phyloP scores from a whole-genome alignment of 2,797 vertebrate genomes.

The Sarcoramphus papa region DNA sequence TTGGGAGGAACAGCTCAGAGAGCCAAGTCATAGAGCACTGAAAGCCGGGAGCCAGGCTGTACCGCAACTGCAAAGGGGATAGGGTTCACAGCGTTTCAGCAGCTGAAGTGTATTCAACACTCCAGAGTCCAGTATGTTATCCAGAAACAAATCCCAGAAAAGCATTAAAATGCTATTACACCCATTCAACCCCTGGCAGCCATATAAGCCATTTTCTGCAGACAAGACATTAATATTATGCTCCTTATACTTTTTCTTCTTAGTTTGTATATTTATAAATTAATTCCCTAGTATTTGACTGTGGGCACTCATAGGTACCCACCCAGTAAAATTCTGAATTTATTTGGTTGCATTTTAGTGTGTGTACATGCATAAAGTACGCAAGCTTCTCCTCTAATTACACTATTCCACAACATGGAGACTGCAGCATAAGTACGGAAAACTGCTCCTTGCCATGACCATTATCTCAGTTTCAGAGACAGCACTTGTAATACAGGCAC shows the following conservation, averaged over 20 bases:
- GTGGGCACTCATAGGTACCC: neutral
- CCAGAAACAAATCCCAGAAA: neutral
- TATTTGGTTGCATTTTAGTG: neutral
- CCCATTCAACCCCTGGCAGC: neutral
- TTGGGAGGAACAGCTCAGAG: neutral
- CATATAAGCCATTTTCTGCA: neutral
- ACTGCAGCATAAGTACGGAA: neutral
- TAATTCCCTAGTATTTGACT: neutral
- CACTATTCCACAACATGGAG: neutral
- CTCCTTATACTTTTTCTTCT: neutral
- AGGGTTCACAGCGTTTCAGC: neutral
- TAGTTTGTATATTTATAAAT: neutral
- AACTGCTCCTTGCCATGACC: neutral
- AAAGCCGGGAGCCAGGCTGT: rapidly evolving
- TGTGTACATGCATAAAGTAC: neutral
- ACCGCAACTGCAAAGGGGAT: rapidly evolving
- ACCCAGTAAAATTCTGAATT: neutral
- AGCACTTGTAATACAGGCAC: neutral
- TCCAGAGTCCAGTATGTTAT: neutral
- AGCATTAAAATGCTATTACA: neutral
- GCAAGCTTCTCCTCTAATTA: neutral
- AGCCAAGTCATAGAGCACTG: neutral
- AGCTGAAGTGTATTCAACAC: neutral
- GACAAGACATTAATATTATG: neutral
- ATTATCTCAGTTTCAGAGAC: neutral